These are phyloP conservation scores for Trochalopteron elliotii DNA, from an alignment of 2,113 vertebrate species.

Conservation along the genomic window DNA sequence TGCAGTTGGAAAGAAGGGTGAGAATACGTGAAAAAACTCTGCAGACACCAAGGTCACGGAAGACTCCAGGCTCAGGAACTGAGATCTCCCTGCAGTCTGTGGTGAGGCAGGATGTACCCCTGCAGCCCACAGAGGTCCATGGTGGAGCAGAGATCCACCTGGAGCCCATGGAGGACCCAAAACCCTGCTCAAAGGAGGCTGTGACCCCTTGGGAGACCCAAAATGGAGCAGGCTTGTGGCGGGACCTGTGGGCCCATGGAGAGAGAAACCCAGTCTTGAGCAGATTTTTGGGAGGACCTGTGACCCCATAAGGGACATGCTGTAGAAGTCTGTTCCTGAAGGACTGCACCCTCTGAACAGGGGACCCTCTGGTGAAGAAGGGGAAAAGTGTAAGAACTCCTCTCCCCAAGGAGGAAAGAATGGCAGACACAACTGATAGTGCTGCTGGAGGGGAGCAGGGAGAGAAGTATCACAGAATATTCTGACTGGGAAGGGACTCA, in stretches of 20 bases:
- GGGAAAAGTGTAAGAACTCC: not conserved
- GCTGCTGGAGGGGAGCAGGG: not conserved
- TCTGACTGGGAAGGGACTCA: not conserved
- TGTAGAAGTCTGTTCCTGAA: not conserved
- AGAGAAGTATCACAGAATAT: not conserved
- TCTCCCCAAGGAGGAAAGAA: not conserved
- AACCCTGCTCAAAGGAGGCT: not conserved
- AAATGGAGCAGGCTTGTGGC: not conserved
- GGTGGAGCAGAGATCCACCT: not conserved
- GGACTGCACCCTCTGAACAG: not conserved
- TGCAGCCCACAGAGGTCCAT: not conserved
- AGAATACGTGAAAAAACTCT: not conserved
- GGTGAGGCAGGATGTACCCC: not conserved
- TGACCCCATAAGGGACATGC: rapidly evolving
- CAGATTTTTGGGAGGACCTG: not conserved
- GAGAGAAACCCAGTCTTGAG: not conserved
- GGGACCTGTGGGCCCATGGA: not conserved
- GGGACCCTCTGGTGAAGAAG: not conserved
- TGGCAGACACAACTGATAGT: not conserved
- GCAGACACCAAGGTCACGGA: not conserved
- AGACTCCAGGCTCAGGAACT: not conserved
- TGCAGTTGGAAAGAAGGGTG: not conserved
- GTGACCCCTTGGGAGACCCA: not conserved
- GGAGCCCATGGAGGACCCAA: not conserved
- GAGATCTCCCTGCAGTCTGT: rapidly evolving